Percentiles rank a stretch among this genome's conserved stretches.
Conservation (phyloP, 2,797 vertebrate genomes). For the Gymnocypris eckloni region DNA sequence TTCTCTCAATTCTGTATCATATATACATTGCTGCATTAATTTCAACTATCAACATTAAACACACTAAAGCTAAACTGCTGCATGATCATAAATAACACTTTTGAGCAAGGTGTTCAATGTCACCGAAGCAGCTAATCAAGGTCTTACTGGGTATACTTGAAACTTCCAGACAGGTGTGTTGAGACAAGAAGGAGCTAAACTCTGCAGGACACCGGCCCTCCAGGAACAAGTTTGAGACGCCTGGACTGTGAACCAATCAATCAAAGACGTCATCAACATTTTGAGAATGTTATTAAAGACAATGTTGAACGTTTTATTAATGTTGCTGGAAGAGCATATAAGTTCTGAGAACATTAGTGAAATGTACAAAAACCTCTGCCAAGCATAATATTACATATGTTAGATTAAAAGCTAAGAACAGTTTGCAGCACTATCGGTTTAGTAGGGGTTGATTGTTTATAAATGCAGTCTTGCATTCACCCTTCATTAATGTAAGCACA, state of each 20-base stretch:
- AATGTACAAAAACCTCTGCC: background rate
- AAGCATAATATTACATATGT: background rate
- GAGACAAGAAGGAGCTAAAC: no score
- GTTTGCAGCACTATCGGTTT: background rate
- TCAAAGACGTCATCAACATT: background rate
- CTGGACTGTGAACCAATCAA: no score
- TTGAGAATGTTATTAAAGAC: background rate
- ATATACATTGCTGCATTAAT: background rate
- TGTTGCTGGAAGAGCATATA: background rate
- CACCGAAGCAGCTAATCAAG: no score
- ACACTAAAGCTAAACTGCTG: background rate
- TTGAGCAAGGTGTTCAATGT: no score
- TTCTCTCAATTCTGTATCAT: background rate
- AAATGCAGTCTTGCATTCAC: constrained; percentile 37
- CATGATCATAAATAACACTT: background rate
- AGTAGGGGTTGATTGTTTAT: background rate
- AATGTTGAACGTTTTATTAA: background rate
- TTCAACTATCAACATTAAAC: background rate
- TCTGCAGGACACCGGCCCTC: no score
- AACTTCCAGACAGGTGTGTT: no score
- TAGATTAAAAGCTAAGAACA: background rate
- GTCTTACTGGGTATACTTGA: no score
- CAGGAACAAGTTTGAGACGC: no score
- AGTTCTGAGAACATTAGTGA: background rate
- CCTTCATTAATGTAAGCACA: constrained; percentile 56